Base-by-base conservation (phyloP, 2,888 invertebrate genomes). In the Calameuta idolon region DNA sequence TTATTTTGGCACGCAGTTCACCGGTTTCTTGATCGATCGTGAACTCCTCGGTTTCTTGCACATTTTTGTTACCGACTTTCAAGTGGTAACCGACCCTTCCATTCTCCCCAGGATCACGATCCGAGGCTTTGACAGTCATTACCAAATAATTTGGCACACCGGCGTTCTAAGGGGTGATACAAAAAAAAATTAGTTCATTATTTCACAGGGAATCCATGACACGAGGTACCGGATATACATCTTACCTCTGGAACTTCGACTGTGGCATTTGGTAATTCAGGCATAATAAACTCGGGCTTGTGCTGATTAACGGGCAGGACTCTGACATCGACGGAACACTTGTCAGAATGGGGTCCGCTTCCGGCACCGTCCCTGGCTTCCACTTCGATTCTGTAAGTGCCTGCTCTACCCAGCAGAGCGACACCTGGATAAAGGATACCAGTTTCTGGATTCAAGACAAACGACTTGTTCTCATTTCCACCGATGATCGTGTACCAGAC, bases 71-170 rank as follows among this genome's bases (percentile, higher is more conserved):
- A 83, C 94, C 94, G 69, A 96, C 94, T 92, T 96, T 96, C 80
- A 97, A 92, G 89, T 95, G 96, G 92, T 98, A 98, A 1, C 96
- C 96, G 0, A 98, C 94, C 76, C 95, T 93, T 1, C 98, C 98
- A 90, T 97, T 97, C 83, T 96, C 96, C 1, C 97, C 97, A 0
- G 94, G 93, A 89, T 98, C 98, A 83, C 94, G 94, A 88, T 98
- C 98, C 0, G 93, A 93, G 0, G 98, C 98, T 88, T 95, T 95
- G 0, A 98, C 95, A 1, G 96, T 96, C 88, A 97, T 94, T 80
- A 98, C 94, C 4, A 97, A 92, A 89, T 95, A 96, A 87, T 96
- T 95, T 1, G 95, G 94, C 83, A 95, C 94, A 0, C 96, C 96
- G 76, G 95, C 94, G 85, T 96, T 96, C 95, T 94, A 83, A 76